Conservation (phyloP, 2,113 vertebrate genomes). For the Syngnathus typhle region DNA sequence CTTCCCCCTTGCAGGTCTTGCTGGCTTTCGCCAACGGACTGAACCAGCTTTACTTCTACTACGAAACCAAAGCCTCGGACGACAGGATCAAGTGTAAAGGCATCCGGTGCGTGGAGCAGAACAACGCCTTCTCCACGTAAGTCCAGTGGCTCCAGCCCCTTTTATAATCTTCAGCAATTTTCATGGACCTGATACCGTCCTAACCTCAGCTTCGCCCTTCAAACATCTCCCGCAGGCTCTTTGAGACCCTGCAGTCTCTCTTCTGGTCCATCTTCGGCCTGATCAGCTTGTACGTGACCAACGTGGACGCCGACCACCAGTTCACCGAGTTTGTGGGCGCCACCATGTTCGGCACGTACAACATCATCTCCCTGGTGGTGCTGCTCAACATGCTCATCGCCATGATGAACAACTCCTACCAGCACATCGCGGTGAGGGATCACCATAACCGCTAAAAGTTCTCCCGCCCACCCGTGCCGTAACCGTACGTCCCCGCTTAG, state of each 20-base stretch:
- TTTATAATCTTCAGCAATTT: too few relatives aligned
- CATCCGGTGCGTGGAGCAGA: slow-evolving; percentile 95
- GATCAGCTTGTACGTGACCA: slow-evolving; percentile 94
- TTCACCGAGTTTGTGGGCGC: slow-evolving; percentile 97
- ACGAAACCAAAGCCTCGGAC: slow-evolving; percentile 87
- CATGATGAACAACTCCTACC: slow-evolving; percentile 99
- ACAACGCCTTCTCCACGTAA: slow-evolving; percentile 99
- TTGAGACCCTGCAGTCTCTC: slow-evolving; percentile 95
- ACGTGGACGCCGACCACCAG: slow-evolving; percentile 86
- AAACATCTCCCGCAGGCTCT: slow-evolving; percentile 72
- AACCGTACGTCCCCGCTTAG: slow-evolving; percentile 54
- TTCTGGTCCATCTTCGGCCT: slow-evolving; percentile 99
- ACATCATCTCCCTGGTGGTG: slow-evolving; percentile 95
- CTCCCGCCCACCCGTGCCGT: too few relatives aligned
- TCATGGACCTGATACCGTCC: neutral
- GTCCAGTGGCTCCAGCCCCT: slow-evolving; percentile 37
- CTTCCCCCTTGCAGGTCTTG: slow-evolving; percentile 58
- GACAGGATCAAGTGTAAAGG: slow-evolving; percentile 89
- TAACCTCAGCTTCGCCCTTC: neutral
- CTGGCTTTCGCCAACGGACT: slow-evolving; percentile 96
- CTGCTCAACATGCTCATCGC: slow-evolving; percentile 98
- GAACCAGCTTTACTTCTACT: slow-evolving; percentile 99
- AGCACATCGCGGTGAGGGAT: slow-evolving; percentile 93
- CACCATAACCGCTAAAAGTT: too few relatives aligned
- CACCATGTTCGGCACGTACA: slow-evolving; percentile 99